Base-by-base conservation (phyloP, 2,113 vertebrate species). In the Myrmophylax atrothorax region DNA sequence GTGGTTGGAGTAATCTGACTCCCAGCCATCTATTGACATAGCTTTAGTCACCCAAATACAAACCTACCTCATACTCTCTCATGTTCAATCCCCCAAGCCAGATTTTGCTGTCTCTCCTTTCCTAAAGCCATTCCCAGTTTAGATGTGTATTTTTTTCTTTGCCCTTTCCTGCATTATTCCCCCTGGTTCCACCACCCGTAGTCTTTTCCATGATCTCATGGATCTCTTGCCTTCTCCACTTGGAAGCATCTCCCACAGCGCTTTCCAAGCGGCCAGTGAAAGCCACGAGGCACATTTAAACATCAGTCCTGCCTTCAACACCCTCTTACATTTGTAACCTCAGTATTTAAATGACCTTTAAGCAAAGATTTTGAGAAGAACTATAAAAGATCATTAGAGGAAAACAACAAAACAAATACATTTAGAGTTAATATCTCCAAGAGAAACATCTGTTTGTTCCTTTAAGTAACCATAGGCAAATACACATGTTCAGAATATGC, bases 381-480 rank as follows among this genome's bases (percentile, higher is more conserved):
- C 31, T 53, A 38, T 59, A 73, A 79, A 81, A 83, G 24, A 33
- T 10, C 40, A 58, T 26, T 62, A 46, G 18, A 88, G 26, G 52
- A 82, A 85, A 91, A 49, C 31, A 85, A 35, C 14, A 82, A 81
- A 92, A 70, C 77, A 87, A 88, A 59, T 86, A 44, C 0, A 2
- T 63, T 85, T 77, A 79, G 14, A 83, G 42, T 76, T 94, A 79
- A 53, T 73, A 73, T 63, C 37, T 93, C 40, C 46, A 89, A 83
- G 52, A 74, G 23, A 85, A 97, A 83, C 64, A 94, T 82, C 60
- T 91, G 46, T 91, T 81, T 88, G 33, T 83, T 87, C 59, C 55
- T 90, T 74, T 87, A 52, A 86, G 24, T 38, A 84, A 92, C 68
- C 75, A 90, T 94, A 93, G 24, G 68, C 75, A 94, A 94, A 92